Evolutionary conservation across 2,113 vertebrate species (phyloP), one percentile per base, ranked within the genome.

Genomic region (Symphodus melops): DNA sequence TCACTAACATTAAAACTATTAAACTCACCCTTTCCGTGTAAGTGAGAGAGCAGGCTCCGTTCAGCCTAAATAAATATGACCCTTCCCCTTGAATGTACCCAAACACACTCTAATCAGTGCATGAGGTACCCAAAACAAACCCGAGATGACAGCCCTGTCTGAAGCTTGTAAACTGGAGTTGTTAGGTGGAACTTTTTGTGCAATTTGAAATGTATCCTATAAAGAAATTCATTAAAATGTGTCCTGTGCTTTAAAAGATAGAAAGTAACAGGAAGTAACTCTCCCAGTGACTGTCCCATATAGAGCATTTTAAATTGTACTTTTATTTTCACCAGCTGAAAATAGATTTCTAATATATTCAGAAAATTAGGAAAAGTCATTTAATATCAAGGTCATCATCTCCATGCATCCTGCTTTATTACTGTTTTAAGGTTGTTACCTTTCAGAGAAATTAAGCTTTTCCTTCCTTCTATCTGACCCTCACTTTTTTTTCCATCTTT

Each of bases 41-140:
- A 46, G 52, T 63, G 41, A 77, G 77, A 44, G 64, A 60, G 56
- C 52, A 68, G 63, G 48, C 56, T 36, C 53, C 83, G 76, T 54
- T 55, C 66, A 66, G 53, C 37, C 67, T 84, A 60, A 83, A 85
- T 78, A 84, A 85, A 82, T 79, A 72, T 69, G 46, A 71, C 68
- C 67, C 82, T 46, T 1, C 33, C 75, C 36, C 73, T 52, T 83
- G 74, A 53, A 52, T 71, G 68, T 77, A 77, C 81, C 79, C 68
- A 83, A 82, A 85, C 80, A 72, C 65, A 3, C 53, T 16, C 44
- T 46, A 46, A 46, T 5, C 44, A 4, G 44, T 10, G 44, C 44
- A 46, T 10, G 14, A 46, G 12, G 16, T 46, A 46, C 44, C 44
- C 44, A 46, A 46, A 33, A 14, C 44, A 46, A 46, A 16, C 14